Evolutionary conservation across 2,797 vertebrate genomes (phyloP), one percentile per base, ranked within the genome.

Genomic region (Spinibarbus caldwelli): DNA sequence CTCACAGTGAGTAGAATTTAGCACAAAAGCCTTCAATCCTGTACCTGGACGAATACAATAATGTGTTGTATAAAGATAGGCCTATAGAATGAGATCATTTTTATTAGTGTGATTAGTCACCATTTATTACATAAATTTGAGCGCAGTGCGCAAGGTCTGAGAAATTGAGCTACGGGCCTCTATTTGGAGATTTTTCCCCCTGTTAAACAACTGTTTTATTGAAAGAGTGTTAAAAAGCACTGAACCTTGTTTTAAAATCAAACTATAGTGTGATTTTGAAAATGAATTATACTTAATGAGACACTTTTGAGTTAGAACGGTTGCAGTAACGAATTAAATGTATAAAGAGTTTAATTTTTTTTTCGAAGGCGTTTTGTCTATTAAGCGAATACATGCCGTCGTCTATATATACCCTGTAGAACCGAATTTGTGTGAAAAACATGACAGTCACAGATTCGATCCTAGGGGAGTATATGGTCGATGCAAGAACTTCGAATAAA

Each of bases 321-420:
- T 71, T 34, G 26, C 0, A 57, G 47, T 11, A 31, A 21, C 8
- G 15, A 17, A 6, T 70, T 59, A 0, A n/a, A 1, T 72, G 36
- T 41, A 10, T 26, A 9, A 75, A 47, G 0, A 36, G 17, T 36
- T 10, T 17, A 1, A 5, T 23, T 31, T 34, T 67, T n/a, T 23
- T 36, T 23, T 38, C 49, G 19, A 54, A 41, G 34, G 41, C 23
- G 17, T 38, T 26, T 29, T 45, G 38, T 38, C 34, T 76, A 71
- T 86, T 77, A 68, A 81, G 72, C 76, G 38, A 52, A 78, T 89
- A 90, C 93, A 96, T 97, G 94, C 96, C 97, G 98, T 99, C 97
- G 97, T 99, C 98, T 99, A 99, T 99, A 99, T 99, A 98, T 99
- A 99, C 98, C 98, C 98, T 99, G 98, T 99, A 99, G 98, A 99